Evolutionary conservation across 2,888 invertebrate genomes (phyloP).

Genomic region (Parnassius orleans): DNA sequence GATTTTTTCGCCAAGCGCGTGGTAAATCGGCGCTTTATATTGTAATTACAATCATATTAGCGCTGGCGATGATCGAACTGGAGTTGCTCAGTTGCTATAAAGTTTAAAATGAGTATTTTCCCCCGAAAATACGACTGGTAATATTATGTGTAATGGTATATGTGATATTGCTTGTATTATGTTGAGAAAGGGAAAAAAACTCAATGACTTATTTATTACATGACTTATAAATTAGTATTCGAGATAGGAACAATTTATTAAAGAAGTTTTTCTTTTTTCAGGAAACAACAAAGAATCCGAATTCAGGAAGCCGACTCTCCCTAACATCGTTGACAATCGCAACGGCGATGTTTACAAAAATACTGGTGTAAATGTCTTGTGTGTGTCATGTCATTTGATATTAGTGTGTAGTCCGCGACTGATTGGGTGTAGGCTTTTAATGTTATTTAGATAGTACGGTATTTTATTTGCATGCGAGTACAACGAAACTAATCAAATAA

Average conservation of each 20-base stretch:
- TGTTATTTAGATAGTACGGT: slow-evolving; percentile 1
- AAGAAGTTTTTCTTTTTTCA: slow-evolving; percentile 9
- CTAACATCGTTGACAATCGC: slow-evolving; percentile 8
- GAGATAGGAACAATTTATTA: neutral
- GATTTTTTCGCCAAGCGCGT: no score
- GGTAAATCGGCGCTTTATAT: no score
- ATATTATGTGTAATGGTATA: no score
- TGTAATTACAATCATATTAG: no score
- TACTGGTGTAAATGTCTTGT: slow-evolving; percentile 8
- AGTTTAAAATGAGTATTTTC: no score
- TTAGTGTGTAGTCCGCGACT: neutral
- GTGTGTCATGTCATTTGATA: slow-evolving; percentile 14
- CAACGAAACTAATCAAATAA: slow-evolving; percentile 11
- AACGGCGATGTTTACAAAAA: slow-evolving; percentile 11
- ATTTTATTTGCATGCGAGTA: slow-evolving; percentile 12
- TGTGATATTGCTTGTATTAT: no score
- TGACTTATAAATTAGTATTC: neutral
- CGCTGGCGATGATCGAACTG: no score
- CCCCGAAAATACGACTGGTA: no score
- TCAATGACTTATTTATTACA: no score
- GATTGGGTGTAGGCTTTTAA: slow-evolving; percentile 9
- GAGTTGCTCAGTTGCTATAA: no score
- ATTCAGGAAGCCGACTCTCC: slow-evolving; percentile 3
- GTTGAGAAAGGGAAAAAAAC: no score
- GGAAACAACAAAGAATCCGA: slow-evolving; percentile 17